Evolutionary conservation across 2,797 vertebrate genomes (phyloP).

Genomic region (Borostomias antarcticus): DNA sequence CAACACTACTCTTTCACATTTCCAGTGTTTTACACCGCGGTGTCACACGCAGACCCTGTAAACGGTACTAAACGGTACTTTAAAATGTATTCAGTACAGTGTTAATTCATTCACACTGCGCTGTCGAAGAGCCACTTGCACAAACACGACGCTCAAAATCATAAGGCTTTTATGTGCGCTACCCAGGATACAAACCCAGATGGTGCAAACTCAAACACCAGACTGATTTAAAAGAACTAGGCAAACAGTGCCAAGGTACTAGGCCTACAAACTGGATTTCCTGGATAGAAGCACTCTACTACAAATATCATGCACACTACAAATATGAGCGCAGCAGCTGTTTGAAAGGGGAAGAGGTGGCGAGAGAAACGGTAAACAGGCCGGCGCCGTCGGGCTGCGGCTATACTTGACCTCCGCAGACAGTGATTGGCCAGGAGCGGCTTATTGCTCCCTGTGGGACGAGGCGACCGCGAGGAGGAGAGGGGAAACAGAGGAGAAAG

Average conservation of each 20-base stretch:
- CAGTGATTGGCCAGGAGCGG: constrained; percentile 9
- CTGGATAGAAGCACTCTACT: neutral
- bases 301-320: no score
- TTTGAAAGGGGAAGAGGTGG: neutral
- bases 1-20: no score
- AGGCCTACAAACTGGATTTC: neutral
- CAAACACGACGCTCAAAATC: neutral
- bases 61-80: no score
- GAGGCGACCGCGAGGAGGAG: constrained; percentile 4
- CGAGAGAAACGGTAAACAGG: neutral
- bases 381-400: neutral
- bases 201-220: neutral
- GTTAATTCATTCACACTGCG: no score
- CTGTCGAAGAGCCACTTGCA: no score
- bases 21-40: no score
- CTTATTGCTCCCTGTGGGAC: constrained; percentile 3
- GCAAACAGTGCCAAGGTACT: no score
- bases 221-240: neutral
- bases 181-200: neutral
- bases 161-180: neutral
- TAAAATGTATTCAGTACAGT: no score
- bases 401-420: neutral
- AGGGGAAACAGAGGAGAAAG: neutral
- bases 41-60: no score
- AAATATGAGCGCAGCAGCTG: neutral